Evolutionary conservation across 2,888 invertebrate genomes (phyloP).

Genomic region (Pteria penguin): DNA sequence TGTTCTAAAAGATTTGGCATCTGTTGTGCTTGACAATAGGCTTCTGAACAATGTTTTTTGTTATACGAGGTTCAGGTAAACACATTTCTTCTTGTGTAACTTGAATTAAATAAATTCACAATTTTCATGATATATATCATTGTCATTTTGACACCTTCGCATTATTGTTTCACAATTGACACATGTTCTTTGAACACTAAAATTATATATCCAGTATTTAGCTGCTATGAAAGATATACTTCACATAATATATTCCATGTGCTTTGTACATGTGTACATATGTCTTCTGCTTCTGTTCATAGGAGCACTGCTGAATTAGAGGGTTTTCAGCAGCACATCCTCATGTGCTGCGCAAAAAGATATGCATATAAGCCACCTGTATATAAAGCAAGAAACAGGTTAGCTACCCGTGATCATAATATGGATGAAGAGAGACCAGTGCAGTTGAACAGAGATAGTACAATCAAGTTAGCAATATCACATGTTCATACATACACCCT

Average conservation of each 20-base stretch:
- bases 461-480: conserved; percentile 27
- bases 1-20: conserved; percentile 14
- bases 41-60: neutral
- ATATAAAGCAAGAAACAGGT: conserved; percentile 36
- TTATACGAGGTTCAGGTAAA: conserved; percentile 1
- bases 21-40: conserved; percentile 8
- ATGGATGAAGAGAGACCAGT: conserved; percentile 13
- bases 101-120: too few species aligned
- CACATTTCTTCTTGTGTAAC: neutral
- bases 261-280: too few species aligned
- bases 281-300: too few species aligned
- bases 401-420: conserved; percentile 43
- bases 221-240: too few species aligned
- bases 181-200: too few species aligned
- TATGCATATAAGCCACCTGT: conserved; percentile 43
- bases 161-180: too few species aligned
- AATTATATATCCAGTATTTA: too few species aligned
- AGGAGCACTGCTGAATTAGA: conserved; percentile 46
- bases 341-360: conserved; percentile 43
- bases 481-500: too few species aligned
- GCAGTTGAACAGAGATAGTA: conserved; percentile 27
- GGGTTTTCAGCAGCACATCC: conserved; percentile 34
- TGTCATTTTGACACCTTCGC: too few species aligned
- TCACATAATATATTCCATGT: too few species aligned
- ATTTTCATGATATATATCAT: too few species aligned